A percentile compares a stretch with the other conserved stretches of the same genome.
Evolutionary conservation across 2,113 vertebrate species (phyloP).

Genomic region (Nothoprocta perdicaria): DNA sequence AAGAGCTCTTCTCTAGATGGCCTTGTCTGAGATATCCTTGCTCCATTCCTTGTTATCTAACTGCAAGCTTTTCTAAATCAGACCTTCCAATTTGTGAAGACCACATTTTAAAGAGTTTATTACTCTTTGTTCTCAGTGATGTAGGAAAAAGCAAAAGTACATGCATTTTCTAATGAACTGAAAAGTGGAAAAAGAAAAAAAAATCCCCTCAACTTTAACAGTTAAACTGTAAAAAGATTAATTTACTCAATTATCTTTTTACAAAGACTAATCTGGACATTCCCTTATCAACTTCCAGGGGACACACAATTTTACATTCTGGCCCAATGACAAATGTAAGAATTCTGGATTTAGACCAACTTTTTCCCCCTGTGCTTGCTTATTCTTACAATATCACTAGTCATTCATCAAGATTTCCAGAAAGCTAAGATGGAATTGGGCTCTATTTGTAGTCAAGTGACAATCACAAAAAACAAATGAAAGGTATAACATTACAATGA

Average conservation of each 20-base stretch:
- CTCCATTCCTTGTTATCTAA: neutral
- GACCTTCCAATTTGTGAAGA: neutral
- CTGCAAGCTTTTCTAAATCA: neutral
- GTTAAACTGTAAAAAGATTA: too few species aligned
- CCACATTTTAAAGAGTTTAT: neutral
- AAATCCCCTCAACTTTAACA: neutral
- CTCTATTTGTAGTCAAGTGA: neutral
- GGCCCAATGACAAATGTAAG: neutral
- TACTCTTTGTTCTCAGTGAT: neutral
- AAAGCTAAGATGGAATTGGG: rapidly evolving
- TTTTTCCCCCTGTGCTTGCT: neutral
- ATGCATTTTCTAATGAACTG: neutral
- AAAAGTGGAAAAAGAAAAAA: neutral
- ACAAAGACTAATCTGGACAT: neutral
- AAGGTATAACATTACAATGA: neutral
- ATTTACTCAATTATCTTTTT: neutral
- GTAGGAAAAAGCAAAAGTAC: neutral
- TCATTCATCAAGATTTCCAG: neutral
- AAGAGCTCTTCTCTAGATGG: neutral
- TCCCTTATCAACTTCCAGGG: neutral
- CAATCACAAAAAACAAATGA: neutral
- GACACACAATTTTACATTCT: neutral
- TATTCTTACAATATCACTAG: neutral
- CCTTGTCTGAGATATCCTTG: neutral
- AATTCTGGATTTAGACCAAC: neutral